Evolutionary conservation across 2,888 invertebrate genomes (phyloP).

Genomic region (Drosophila fungiperda): DNA sequence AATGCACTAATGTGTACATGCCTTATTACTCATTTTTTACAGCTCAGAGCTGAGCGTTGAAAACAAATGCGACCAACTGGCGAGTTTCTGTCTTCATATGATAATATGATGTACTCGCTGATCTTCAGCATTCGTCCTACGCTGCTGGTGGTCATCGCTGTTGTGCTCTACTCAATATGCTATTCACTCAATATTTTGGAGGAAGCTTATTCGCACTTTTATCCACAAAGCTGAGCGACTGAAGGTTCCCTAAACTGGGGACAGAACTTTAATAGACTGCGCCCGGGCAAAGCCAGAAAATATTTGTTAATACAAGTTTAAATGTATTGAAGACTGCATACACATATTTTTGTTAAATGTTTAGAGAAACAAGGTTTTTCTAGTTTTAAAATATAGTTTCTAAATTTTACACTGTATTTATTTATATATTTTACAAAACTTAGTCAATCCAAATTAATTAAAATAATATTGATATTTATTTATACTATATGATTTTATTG

Average conservation of each 20-base stretch:
- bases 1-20: background rate
- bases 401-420: background rate
- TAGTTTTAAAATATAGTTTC: background rate
- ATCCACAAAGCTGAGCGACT: background rate
- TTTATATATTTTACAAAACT: background rate
- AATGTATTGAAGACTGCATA: background rate
- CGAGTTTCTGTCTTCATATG: background rate
- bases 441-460: background rate
- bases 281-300: background rate
- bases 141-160: background rate
- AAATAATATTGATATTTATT: too few relatives aligned
- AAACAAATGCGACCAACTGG: background rate
- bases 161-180: background rate
- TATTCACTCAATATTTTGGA: background rate
- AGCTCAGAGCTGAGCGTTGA: background rate
- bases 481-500: background rate
- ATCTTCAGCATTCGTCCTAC: constrained; percentile 1
- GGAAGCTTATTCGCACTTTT: background rate
- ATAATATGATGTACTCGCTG: background rate
- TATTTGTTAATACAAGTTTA: background rate
- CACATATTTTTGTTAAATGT: background rate
- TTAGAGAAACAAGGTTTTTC: background rate
- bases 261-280: background rate
- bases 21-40: background rate
- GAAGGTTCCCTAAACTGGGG: background rate